These are phyloP conservation scores for Ramazzottius varieornatus DNA, from an alignment of 2,888 invertebrate genomes.

Conservation along the genomic window DNA sequence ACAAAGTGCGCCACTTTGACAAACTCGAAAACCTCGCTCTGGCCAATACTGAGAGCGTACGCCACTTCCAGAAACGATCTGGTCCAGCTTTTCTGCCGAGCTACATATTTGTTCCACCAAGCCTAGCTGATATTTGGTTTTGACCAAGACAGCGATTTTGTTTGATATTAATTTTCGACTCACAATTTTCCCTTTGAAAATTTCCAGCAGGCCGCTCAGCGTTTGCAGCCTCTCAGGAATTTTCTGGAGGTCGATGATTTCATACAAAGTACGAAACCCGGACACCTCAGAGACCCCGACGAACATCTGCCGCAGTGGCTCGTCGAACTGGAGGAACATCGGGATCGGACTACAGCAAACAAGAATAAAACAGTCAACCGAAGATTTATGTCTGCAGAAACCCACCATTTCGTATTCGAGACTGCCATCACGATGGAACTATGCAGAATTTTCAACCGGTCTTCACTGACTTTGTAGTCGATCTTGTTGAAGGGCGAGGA, in stretches of 20 bases:
- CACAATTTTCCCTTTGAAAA: conserved; percentile 63
- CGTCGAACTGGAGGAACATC: conserved; percentile 56
- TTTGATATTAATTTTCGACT: too few relatives aligned
- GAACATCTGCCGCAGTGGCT: conserved; percentile 45
- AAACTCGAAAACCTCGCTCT: too few relatives aligned
- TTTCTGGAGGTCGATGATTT: conserved; percentile 57
- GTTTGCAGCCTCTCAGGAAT: conserved; percentile 54
- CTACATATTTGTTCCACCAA: too few relatives aligned
- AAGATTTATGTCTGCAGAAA: conserved; percentile 6
- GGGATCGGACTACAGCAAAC: conserved; percentile 38
- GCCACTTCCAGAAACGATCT: too few relatives aligned
- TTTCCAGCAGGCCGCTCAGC: conserved; percentile 37
- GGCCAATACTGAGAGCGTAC: too few relatives aligned
- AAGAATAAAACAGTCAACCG: conserved; percentile 8
- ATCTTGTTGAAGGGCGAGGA: conserved; percentile 26
- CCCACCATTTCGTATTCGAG: conserved; percentile 45
- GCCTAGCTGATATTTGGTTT: too few relatives aligned
- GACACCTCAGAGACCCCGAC: conserved; percentile 50
- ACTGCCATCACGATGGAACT: conserved; percentile 57
- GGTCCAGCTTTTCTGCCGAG: too few relatives aligned
- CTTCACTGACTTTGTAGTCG: conserved; percentile 21
- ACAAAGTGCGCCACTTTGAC: too few relatives aligned
- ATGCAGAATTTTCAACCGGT: conserved; percentile 42
- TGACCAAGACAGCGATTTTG: too few relatives aligned
- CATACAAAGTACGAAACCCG: conserved; percentile 51